A percentile compares a stretch with the other conserved stretches of the same genome.
phyloP scores from a whole-genome alignment of 1,140 invertebrate genomes.

The Drosophila tristis region DNA sequence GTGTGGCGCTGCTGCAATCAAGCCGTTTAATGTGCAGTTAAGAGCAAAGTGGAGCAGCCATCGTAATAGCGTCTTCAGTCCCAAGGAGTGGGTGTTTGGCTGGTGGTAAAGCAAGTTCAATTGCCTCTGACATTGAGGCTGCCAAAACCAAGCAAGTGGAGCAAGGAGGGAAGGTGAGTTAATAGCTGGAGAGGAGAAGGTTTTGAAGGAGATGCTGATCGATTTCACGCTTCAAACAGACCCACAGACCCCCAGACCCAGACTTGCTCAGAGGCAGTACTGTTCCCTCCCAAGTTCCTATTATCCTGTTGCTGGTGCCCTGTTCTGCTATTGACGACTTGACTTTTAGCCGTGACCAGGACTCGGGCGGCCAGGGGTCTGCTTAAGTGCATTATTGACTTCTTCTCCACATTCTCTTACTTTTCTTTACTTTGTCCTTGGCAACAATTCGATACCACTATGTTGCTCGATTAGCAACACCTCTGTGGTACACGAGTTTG shows the following conservation, averaged over 20 bases:
- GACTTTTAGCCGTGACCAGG: constrained; percentile 48
- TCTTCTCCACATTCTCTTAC: constrained; percentile 17
- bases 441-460: constrained; percentile 6
- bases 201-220: constrained; percentile 50
- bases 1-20: constrained; percentile 67
- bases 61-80: constrained; percentile 30
- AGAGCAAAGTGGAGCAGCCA: constrained; percentile 56
- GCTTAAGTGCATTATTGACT: constrained; percentile 37
- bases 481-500: constrained; percentile 23
- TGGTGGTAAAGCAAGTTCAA: constrained; percentile 60
- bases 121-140: constrained; percentile 66
- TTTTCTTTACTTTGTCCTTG: constrained; percentile 25
- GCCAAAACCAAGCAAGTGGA: constrained; percentile 38
- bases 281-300: constrained; percentile 9
- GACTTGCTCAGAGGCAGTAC: constrained; percentile 40
- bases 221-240: constrained; percentile 66
- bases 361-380: constrained; percentile 19
- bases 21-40: constrained; percentile 78
- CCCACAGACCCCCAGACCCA: constrained; percentile 42
- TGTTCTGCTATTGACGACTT: constrained; percentile 46
- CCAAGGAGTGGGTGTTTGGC: constrained; percentile 8
- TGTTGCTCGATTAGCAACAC: constrained; percentile 58
- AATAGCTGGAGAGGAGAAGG: not conserved
- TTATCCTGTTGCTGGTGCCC: constrained; percentile 20
- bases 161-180: constrained; percentile 6